phyloP scores from a whole-genome alignment of 2,113 vertebrate genomes.

The Pollimyrus isidori region DNA sequence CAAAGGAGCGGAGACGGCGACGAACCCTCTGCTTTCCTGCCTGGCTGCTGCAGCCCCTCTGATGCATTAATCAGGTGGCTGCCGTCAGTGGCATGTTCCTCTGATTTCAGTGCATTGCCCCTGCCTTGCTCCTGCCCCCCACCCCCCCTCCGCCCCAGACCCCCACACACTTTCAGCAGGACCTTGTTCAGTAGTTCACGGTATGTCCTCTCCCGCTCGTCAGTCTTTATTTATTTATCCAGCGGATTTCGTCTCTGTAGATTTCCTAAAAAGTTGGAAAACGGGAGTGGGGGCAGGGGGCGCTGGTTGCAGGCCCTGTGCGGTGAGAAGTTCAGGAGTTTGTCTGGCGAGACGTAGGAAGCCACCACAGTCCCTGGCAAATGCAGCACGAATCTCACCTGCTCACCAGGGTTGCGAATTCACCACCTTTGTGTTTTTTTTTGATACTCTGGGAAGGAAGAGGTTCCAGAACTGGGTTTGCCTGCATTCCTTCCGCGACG shows the following conservation, averaged over 20 bases:
- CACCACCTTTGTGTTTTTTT: background rate
- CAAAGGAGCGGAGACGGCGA: constrained; percentile 41
- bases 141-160: constrained; percentile 6
- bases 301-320: background rate
- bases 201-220: constrained; percentile 24
- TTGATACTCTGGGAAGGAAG: background rate
- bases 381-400: background rate
- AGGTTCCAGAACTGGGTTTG: background rate
- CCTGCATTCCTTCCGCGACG: background rate
- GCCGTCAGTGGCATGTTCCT: constrained; percentile 42
- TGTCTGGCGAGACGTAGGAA: background rate
- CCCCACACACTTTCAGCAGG: constrained; percentile 26
- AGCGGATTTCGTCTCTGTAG: constrained; percentile 41
- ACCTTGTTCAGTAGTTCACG: constrained; percentile 37
- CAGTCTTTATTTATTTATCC: constrained; percentile 38
- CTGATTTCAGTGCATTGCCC: constrained; percentile 35
- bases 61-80: constrained; percentile 56
- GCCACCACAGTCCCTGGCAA: background rate
- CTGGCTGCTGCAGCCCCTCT: constrained; percentile 46
- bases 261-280: background rate
- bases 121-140: constrained; percentile 1
- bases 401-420: background rate
- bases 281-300: background rate
- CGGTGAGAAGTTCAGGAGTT: background rate
- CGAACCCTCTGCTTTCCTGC: constrained; percentile 29